These are phyloP conservation scores for Pollicipes pollicipes DNA, from an alignment of 1,140 invertebrate genomes.

Conservation along the genomic window DNA sequence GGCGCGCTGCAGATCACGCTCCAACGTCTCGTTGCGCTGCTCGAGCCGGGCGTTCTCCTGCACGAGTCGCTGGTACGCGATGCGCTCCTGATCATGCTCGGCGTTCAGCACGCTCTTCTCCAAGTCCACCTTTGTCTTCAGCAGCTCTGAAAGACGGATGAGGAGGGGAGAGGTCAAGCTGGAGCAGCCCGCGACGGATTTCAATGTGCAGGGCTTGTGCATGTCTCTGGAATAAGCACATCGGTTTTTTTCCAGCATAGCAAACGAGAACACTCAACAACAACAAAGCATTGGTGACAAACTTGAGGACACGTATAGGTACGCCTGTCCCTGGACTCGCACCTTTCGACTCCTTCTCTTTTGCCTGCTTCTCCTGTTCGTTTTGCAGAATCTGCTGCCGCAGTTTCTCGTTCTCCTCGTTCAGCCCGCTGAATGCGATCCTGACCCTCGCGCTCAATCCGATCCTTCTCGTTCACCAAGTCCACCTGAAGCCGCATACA, in stretches of 20 bases:
- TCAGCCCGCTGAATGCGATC: conserved; percentile 18
- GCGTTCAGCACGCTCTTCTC: conserved; percentile 47
- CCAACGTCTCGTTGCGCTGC: conserved; percentile 42
- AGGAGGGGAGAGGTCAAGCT: not conserved
- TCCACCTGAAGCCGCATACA: no score
- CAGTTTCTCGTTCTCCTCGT: conserved; percentile 15
- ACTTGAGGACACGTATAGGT: no score
- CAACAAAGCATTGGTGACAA: no score
- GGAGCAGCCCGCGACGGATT: no score
- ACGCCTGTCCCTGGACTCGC: no score
- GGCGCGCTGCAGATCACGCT: conserved; percentile 23
- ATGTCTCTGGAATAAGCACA: no score
- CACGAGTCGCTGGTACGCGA: conserved; percentile 63
- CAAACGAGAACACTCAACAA: no score
- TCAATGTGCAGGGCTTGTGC: no score
- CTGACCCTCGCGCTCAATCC: conserved; percentile 36
- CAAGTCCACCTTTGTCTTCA: conserved; percentile 44
- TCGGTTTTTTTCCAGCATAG: no score
- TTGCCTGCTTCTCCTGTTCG: conserved; percentile 41
- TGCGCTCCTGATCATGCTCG: conserved; percentile 59
- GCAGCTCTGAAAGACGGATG: conserved; percentile 26
- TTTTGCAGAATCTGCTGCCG: conserved; percentile 27
- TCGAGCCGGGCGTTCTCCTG: conserved; percentile 61
- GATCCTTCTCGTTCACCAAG: conserved; percentile 41
- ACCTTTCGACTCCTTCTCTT: conserved; percentile 44